A percentile compares a stretch with the other conserved stretches of the same genome.
These are phyloP conservation scores for Gymnoscopelus braueri DNA, from an alignment of 2,797 vertebrate species.

Conservation along the genomic window DNA sequence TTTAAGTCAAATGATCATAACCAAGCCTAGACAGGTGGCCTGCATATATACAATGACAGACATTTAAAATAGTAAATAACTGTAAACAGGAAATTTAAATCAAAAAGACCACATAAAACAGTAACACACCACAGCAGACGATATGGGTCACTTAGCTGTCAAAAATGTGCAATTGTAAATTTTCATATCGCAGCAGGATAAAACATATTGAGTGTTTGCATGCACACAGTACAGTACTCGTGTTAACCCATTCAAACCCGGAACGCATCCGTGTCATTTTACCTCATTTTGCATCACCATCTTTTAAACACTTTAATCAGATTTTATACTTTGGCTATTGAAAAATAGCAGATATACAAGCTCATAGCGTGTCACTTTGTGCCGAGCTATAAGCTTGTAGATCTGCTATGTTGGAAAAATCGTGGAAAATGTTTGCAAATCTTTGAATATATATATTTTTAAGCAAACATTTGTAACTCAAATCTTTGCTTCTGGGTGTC, in stretches of 20 bases:
- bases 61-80: constrained; percentile 44
- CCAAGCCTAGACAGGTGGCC: constrained; percentile 17
- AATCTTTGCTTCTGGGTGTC: no score
- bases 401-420: no score
- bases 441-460: no score
- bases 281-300: no score
- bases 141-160: constrained; percentile 65
- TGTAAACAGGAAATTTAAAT: constrained; percentile 15
- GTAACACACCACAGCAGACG: constrained; percentile 35
- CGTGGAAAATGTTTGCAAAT: no score
- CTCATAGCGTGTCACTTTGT: no score
- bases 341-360: no score
- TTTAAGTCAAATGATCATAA: constrained; percentile 28
- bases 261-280: no score
- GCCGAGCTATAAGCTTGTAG: no score
- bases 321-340: no score
- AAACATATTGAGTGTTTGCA: constrained; percentile 28
- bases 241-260: constrained; percentile 19
- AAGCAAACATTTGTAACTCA: no score
- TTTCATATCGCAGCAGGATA: constrained; percentile 43
- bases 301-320: no score
- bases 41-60: constrained; percentile 14
- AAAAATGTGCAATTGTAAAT: constrained; percentile 24
- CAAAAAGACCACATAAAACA: constrained; percentile 15
- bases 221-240: constrained; percentile 26